Base-by-base conservation (phyloP, 2,113 vertebrate genomes). In the Prionailurus bengalensis region DNA sequence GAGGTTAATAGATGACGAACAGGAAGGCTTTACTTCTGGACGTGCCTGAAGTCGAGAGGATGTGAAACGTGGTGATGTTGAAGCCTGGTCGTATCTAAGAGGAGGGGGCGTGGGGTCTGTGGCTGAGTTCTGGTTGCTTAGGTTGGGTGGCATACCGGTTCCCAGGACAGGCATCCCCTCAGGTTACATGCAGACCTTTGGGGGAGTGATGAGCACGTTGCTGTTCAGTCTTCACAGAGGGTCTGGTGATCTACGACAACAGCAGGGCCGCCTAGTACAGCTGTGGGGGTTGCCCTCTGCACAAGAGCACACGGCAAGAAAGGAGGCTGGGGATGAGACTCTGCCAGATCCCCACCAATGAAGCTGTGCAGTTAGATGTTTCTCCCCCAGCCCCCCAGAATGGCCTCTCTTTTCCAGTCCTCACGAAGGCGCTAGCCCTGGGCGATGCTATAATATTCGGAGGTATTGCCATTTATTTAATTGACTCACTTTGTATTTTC, bases 131-230 rank as follows among this genome's bases (percentile, higher is more conserved):
- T 45, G 42, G 45, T 31, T 9, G 33, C 9, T 63, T 27, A 88
- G 29, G 27, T 92, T 68, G 29, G 29, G 42, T 36, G 17, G 21
- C 5, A 0, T 61, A 7, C 29, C 15, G 17, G 13, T 19, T 31
- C 63, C 19, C 8, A 61, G 48, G 74, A 73, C 15, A 66, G 39
- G 31, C 36, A 17, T 76, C 55, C 65, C 15, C 19, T 58, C 17
- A 12, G 53, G 63, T n/a, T 21, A 29, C 17, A 29, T 11, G 12
- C 5, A 81, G 16, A 29, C 8, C 3, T 25, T 2, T 19, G 12
- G 8, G 11, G 45, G 7, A 80, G 6, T 4, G 23, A 14, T 12
- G 25, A 55, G 6, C 9, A 36, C 0, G 12, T 42, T 4, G 0
- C 0, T 7, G 21, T 27, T 51, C 23, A 23, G 6, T 15, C 33